Evolutionary conservation across 1,140 invertebrate genomes (phyloP).

Genomic region (Andrena cerasifolii): DNA sequence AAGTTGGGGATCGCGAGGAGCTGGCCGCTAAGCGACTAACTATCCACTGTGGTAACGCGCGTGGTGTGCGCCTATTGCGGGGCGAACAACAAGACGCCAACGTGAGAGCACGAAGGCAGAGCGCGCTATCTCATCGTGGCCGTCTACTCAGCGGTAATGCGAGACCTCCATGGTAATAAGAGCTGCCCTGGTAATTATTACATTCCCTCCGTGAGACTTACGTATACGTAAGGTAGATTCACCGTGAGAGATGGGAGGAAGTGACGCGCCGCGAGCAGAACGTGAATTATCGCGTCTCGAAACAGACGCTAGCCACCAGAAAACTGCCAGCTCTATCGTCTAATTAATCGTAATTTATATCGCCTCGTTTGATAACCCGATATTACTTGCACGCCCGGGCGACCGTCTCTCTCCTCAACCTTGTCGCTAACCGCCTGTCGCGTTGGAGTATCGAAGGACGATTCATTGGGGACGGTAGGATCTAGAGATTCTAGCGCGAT

Average conservation of each 20-base stretch:
- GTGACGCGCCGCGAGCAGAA: conserved; percentile 16
- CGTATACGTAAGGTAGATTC: conserved; percentile 53
- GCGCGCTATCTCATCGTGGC: conserved; percentile 55
- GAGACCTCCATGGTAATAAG: conserved; percentile 75
- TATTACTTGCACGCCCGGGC: conserved; percentile 37
- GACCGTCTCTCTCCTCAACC: background rate
- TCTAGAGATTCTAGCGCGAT: no score
- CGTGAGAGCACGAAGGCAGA: conserved; percentile 11
- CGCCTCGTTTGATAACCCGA: conserved; percentile 4
- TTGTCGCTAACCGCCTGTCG: background rate
- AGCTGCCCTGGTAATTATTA: conserved; percentile 75
- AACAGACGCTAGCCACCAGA: conserved; percentile 25
- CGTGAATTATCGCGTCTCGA: conserved; percentile 40
- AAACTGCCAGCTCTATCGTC: conserved; percentile 38
- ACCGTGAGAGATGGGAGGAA: conserved; percentile 40
- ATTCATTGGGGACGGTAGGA: no score
- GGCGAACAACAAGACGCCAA: conserved; percentile 20
- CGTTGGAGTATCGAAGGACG: background rate
- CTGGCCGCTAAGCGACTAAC: conserved; percentile 53
- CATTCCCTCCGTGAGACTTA: conserved; percentile 65
- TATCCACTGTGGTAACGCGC: conserved; percentile 26
- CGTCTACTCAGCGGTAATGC: conserved; percentile 77
- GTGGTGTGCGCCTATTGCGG: background rate
- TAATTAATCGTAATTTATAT: conserved; percentile 48
- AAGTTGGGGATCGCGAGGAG: conserved; percentile 12